Base-by-base conservation (phyloP, 2,888 invertebrate species). In the Clanis bilineata region DNA sequence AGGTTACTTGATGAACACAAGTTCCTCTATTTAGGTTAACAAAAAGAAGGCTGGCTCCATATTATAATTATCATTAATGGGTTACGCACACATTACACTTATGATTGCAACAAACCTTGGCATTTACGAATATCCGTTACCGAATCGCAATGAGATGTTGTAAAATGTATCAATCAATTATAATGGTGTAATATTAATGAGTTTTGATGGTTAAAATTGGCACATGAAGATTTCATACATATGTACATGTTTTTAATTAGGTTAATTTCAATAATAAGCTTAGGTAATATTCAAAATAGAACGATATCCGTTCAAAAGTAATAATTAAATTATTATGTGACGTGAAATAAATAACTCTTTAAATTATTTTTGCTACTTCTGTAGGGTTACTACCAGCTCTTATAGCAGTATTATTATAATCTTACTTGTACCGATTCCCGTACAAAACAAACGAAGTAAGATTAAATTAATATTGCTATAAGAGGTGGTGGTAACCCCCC, bases 51-150 rank as follows among this genome's bases (percentile, higher is more conserved):
- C 21, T 43, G 3, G 43, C 15, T 59, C 23, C 32, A 32, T 32
- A 62, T 56, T 55, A 44, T 59, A 47, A 59, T 65, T 62, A 65
- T 63, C 58, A 62, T 57, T 60, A 64, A 63, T 59, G 58, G 57
- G 39, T 59, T 45, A 56, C 45, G 36, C 56, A 45, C 59, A 54
- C 59, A 65, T 62, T 66, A 67, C 61, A 66, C 61, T 64, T 69
- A 64, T 62, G 57, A 69, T 66, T 62, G 72, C 66, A 74, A 78
- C 74, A 80, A 82, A 78, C 85, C 85, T 85, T 85, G 85, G 74
- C 84, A 85, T 85, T 85, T 85, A 62, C 63, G 18, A 64, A 70
- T 73, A 80, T 78, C 77, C 77, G 76, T 80, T 80, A 76, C 74
- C 61, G 73, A 79, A 76, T 63, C 64, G 73, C 66, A 71, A 71